Percentiles rank a stretch among this genome's conserved stretches.
Evolutionary conservation across 2,797 vertebrate species (phyloP).

Genomic region (Sebastiscus tertius): DNA sequence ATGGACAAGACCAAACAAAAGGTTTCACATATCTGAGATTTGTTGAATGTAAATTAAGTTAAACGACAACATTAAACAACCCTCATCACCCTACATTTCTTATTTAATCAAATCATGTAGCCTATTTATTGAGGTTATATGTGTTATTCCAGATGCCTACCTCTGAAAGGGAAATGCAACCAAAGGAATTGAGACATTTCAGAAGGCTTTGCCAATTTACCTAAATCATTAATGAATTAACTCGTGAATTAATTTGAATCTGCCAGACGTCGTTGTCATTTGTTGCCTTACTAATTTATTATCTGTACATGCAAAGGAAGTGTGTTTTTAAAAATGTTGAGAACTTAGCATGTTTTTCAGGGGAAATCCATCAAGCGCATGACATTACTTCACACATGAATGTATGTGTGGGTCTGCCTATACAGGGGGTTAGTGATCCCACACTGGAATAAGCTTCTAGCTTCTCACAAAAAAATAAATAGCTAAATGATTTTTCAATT

Average conservation of each 20-base stretch:
- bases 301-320: background rate
- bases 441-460: background rate
- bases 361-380: background rate
- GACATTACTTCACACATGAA: background rate
- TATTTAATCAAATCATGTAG: background rate
- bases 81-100: background rate
- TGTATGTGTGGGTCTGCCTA: background rate
- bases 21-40: background rate
- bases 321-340: background rate
- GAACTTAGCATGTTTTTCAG: background rate
- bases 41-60: background rate
- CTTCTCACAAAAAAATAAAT: background rate
- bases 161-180: background rate
- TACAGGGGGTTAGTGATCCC: background rate
- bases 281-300: background rate
- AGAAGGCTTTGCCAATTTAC: background rate
- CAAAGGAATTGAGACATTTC: background rate
- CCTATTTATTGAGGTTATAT: background rate
- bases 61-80: background rate
- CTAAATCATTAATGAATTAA: background rate
- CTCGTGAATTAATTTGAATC: background rate
- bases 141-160: background rate
- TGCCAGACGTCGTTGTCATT: background rate
- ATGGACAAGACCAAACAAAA: background rate
- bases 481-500: slow-evolving; percentile 5